Conservation (phyloP, 2,888 invertebrate species). For the Ctenicera cuprea region DNA sequence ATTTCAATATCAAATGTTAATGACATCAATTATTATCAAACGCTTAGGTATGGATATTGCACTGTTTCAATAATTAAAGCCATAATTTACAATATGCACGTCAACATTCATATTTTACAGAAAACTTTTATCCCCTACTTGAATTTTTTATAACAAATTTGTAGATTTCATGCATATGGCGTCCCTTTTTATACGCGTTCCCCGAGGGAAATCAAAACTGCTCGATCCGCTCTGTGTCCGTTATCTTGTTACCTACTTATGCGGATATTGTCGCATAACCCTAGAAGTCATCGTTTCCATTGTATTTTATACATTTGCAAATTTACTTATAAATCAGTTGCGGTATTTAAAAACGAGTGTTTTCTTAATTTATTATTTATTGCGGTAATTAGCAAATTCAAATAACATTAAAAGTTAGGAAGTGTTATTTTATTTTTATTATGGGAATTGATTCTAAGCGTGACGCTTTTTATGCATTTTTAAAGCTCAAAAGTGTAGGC, state of each 20-base stretch:
- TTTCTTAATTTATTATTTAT: too few relatives aligned
- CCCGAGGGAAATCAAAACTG: constrained; percentile 44
- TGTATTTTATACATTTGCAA: neutral
- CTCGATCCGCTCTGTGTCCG: constrained; percentile 37
- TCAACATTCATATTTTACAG: neutral
- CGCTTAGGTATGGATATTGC: too few relatives aligned
- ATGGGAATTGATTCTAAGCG: too few relatives aligned
- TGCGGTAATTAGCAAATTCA: too few relatives aligned
- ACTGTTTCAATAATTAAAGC: too few relatives aligned
- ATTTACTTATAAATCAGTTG: neutral
- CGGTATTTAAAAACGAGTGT: too few relatives aligned
- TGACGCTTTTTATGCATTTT: too few relatives aligned
- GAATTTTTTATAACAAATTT: constrained; percentile 31
- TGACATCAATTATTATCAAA: too few relatives aligned
- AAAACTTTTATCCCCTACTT: constrained; percentile 14
- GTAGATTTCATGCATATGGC: constrained; percentile 38
- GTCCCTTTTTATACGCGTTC: constrained; percentile 31
- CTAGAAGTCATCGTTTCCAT: constrained; percentile 11
- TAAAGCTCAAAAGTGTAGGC: too few relatives aligned
- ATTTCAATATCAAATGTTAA: too few relatives aligned
- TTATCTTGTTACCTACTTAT: constrained; percentile 44
- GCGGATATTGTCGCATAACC: constrained; percentile 38
- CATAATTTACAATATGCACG: neutral
- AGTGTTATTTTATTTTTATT: too few relatives aligned
- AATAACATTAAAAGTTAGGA: too few relatives aligned